These are phyloP conservation scores for Cacatua alba DNA, from an alignment of 2,113 vertebrate genomes.

Conservation along the genomic window DNA sequence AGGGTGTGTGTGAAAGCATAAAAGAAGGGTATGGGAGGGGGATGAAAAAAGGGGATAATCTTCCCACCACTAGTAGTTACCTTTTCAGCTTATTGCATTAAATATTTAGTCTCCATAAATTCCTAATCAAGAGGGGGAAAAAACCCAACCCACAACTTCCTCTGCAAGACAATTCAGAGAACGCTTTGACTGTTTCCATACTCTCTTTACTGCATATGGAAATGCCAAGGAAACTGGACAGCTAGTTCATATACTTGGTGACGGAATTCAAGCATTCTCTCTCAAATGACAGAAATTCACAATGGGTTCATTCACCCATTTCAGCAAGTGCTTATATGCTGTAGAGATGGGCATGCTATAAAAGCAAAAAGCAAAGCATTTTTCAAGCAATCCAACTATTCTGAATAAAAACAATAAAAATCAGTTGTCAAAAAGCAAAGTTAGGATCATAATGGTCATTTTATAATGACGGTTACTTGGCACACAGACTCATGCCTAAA, in stretches of 20 bases:
- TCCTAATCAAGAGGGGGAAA: background rate
- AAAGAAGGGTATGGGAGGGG: background rate
- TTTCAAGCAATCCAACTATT: background rate
- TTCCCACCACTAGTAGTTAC: background rate
- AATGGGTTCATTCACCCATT: background rate
- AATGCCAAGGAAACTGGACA: background rate
- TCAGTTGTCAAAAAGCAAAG: background rate
- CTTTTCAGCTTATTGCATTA: background rate
- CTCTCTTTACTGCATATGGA: background rate
- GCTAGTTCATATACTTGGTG: background rate
- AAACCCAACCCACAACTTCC: accelerated
- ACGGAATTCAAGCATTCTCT: background rate
- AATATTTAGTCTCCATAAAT: background rate
- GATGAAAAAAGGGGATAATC: background rate
- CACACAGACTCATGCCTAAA: background rate
- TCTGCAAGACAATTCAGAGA: background rate
- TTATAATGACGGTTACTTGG: background rate
- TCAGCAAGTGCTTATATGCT: background rate
- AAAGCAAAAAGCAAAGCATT: background rate
- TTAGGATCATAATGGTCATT: background rate
- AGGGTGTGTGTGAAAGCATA: background rate
- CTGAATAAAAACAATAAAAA: background rate
- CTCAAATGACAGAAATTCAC: background rate
- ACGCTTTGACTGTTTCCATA: background rate
- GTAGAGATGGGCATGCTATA: background rate